phyloP scores from a whole-genome alignment of 2,797 vertebrate species.

The Morelia viridis region DNA sequence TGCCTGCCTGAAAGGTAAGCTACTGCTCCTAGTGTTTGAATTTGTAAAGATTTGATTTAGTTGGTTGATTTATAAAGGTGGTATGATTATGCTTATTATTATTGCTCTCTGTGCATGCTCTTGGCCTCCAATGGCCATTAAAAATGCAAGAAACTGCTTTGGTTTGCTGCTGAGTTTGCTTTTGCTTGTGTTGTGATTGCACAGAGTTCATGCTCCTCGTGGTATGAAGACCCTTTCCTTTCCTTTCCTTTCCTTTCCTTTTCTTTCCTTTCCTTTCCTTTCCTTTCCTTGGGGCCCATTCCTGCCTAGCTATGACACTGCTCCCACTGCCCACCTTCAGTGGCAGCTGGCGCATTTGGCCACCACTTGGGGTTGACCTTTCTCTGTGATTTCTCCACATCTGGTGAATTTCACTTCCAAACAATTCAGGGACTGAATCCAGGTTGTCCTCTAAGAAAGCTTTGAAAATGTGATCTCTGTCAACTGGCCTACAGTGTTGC shows the following conservation, averaged over 20 bases:
- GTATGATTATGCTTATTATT: not conserved
- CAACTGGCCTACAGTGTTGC: not conserved
- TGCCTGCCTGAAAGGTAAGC: not conserved
- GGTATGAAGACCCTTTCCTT: not conserved
- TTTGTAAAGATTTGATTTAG: not conserved
- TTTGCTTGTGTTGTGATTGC: not conserved
- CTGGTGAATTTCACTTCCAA: not conserved
- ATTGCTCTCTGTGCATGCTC: not conserved
- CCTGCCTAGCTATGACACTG: not conserved
- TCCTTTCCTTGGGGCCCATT: not conserved
- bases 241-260: too few relatives aligned
- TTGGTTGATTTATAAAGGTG: not conserved
- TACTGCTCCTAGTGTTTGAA: not conserved
- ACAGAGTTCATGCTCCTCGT: not conserved
- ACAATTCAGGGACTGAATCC: not conserved
- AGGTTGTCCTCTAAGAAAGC: not conserved
- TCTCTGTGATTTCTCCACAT: not conserved
- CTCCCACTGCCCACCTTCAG: not conserved
- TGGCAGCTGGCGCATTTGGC: not conserved
- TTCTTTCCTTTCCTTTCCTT: too few relatives aligned
- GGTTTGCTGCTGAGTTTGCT: not conserved
- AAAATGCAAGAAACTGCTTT: not conserved
- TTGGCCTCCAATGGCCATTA: not conserved
- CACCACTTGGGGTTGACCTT: not conserved
- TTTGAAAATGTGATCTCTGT: not conserved